A percentile compares a stretch with the other conserved stretches of the same genome.
phyloP scores from a whole-genome alignment of 2,888 invertebrate species.

The Tiphia femorata region DNA sequence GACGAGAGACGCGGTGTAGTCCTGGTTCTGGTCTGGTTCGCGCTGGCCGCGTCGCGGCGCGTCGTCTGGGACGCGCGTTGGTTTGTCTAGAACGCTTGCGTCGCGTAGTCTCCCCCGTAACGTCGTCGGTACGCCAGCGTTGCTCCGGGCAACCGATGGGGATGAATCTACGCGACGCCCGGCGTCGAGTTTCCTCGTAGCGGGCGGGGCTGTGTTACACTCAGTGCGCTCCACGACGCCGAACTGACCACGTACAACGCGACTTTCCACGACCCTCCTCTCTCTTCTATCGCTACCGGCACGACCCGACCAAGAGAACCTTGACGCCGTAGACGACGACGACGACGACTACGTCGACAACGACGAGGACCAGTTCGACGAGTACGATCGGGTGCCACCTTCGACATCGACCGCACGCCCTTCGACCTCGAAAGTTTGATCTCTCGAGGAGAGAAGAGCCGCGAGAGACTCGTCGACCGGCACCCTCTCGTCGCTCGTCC shows the following conservation, averaged over 20 bases:
- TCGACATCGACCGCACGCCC: too few species aligned
- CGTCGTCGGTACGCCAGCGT: slow-evolving; percentile 47
- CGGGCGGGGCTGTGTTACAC: slow-evolving; percentile 64
- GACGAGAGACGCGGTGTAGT: too few species aligned
- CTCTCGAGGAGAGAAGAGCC: too few species aligned
- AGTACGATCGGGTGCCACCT: too few species aligned
- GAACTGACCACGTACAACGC: slow-evolving; percentile 60
- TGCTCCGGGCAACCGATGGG: slow-evolving; percentile 64
- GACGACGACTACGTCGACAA: too few species aligned
- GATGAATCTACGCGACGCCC: slow-evolving; percentile 64
- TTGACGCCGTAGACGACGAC: too few species aligned
- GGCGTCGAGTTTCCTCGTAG: slow-evolving; percentile 59
- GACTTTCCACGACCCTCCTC: slow-evolving; percentile 21
- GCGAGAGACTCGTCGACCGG: too few species aligned
- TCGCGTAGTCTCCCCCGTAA: slow-evolving; percentile 40
- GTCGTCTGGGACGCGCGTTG: slow-evolving; percentile 47
- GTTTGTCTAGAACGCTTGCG: slow-evolving; percentile 48
- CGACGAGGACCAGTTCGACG: too few species aligned
- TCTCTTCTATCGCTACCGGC: too few species aligned
- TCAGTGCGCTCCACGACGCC: slow-evolving; percentile 63
- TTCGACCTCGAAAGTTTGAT: too few species aligned
- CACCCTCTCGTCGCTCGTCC: too few species aligned
- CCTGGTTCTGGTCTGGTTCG: slow-evolving; percentile 18
- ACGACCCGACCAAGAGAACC: too few species aligned
- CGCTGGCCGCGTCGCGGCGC: slow-evolving; percentile 32